Conservation (phyloP, 1,140 invertebrate species). For the Gonioctena quinquepunctata region DNA sequence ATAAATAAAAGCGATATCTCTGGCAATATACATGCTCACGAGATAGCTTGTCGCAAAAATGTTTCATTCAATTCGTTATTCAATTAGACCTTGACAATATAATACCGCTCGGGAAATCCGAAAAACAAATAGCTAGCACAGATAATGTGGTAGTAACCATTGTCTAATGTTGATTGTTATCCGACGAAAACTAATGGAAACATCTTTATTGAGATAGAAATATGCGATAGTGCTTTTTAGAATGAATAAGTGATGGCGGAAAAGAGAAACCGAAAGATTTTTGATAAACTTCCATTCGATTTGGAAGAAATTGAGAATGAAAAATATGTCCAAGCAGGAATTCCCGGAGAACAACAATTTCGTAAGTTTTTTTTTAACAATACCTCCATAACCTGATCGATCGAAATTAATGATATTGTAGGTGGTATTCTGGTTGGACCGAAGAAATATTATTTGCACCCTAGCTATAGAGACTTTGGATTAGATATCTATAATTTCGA, state of each 20-base stretch:
- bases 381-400: too few species aligned
- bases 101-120: background rate
- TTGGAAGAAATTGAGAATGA: background rate
- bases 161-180: too few species aligned
- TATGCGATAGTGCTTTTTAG: too few species aligned
- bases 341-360: background rate
- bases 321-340: background rate
- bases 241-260: background rate
- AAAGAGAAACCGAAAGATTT: background rate
- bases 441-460: slow-evolving; percentile 73
- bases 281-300: background rate
- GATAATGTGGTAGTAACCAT: background rate
- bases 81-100: too few species aligned
- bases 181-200: too few species aligned
- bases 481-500: slow-evolving; percentile 72
- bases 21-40: too few species aligned
- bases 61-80: too few species aligned
- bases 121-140: background rate
- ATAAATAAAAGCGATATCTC: too few species aligned
- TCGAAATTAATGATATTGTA: too few species aligned
- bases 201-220: too few species aligned
- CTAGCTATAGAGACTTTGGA: slow-evolving; percentile 66
- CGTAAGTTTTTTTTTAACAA: too few species aligned
- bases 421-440: slow-evolving; percentile 62
- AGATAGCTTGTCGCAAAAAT: too few species aligned